Percentiles rank a stretch among this genome's conserved stretches.
phyloP scores from a whole-genome alignment of 1,140 invertebrate species.

The Macrotrachela quadricornifera region DNA sequence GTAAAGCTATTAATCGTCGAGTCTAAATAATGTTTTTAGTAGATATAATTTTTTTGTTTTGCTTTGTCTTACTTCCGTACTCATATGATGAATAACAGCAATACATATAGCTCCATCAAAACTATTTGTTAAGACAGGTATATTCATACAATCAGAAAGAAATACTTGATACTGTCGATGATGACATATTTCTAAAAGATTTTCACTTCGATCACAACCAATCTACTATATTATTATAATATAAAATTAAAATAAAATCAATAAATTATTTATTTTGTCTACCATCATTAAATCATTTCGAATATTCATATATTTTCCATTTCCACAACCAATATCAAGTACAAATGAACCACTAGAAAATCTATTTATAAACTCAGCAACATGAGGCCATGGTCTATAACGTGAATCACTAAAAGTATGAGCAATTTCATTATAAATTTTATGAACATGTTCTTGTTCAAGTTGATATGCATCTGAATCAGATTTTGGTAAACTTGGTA shows the following conservation, averaged over 20 bases:
- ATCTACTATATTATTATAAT: slow-evolving; percentile 35
- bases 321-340: slow-evolving; percentile 83
- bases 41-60: neutral
- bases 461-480: slow-evolving; percentile 3
- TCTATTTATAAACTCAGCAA: slow-evolving; percentile 51
- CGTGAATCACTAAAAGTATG: slow-evolving; percentile 75
- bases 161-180: slow-evolving; percentile 33
- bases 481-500: neutral
- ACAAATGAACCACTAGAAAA: slow-evolving; percentile 46
- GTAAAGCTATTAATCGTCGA: slow-evolving; percentile 20
- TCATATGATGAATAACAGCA: slow-evolving; percentile 32
- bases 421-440: slow-evolving; percentile 68
- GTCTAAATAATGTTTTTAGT: slow-evolving; percentile 13
- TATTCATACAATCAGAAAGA: slow-evolving; percentile 21
- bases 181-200: slow-evolving; percentile 45
- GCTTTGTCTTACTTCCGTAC: slow-evolving; percentile 19
- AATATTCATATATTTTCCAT: slow-evolving; percentile 72
- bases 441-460: slow-evolving; percentile 7
- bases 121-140: slow-evolving; percentile 17
- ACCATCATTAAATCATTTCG: slow-evolving; percentile 47
- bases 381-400: slow-evolving; percentile 72
- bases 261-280: slow-evolving; percentile 30
- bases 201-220: slow-evolving; percentile 59
- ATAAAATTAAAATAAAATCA: neutral
- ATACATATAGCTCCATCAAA: slow-evolving; percentile 31